Evolutionary conservation across 2,113 vertebrate species (phyloP).

Genomic region (Menura novaehollandiae): DNA sequence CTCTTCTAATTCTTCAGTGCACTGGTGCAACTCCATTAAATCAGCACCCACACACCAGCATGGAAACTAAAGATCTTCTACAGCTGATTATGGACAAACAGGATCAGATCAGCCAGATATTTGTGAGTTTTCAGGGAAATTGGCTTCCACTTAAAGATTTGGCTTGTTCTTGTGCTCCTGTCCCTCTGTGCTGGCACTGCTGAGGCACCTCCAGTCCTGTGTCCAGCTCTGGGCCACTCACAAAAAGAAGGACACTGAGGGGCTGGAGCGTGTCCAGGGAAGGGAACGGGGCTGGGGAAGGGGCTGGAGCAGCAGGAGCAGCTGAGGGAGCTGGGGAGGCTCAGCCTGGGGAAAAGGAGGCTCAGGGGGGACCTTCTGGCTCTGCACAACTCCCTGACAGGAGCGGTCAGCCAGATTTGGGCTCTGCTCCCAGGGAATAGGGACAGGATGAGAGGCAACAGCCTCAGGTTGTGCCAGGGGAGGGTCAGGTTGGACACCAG

Average conservation of each 20-base stretch:
- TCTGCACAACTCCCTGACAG: neutral
- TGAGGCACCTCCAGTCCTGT: neutral
- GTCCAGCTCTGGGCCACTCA: neutral
- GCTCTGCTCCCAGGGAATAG: neutral
- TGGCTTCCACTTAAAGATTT: neutral
- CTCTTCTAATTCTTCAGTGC: slow-evolving; percentile 1
- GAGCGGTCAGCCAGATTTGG: neutral
- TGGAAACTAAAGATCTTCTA: neutral
- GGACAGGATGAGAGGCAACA: neutral
- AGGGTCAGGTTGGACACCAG: neutral
- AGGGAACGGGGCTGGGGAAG: neutral
- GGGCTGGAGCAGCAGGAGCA: neutral
- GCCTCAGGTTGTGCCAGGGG: neutral
- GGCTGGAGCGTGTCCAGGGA: rapidly evolving
- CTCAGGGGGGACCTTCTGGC: neutral
- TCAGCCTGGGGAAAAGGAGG: neutral
- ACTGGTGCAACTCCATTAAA: neutral
- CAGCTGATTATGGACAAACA: neutral
- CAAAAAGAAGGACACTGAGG: rapidly evolving
- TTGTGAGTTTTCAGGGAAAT: neutral
- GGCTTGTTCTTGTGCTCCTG: neutral
- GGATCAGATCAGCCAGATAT: neutral
- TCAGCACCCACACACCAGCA: neutral
- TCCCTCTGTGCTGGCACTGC: neutral
- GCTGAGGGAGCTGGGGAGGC: neutral